Conservation (phyloP, 1,140 invertebrate species). For the Orchestia grillus region DNA sequence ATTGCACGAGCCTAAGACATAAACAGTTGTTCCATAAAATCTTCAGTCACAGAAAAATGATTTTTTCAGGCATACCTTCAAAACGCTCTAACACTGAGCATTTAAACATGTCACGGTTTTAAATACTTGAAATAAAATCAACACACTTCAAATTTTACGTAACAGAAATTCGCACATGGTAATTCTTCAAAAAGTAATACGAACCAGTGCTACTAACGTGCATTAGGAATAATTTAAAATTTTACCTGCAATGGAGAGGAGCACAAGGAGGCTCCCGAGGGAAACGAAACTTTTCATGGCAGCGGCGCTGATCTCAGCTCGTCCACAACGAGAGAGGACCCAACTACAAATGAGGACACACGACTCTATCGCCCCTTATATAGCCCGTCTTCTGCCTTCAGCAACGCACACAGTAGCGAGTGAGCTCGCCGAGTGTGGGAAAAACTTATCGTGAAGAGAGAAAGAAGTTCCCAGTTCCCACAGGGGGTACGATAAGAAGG, state of each 20-base stretch:
- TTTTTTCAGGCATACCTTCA: background rate
- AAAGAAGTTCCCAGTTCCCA: too few relatives aligned
- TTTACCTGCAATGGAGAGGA: background rate
- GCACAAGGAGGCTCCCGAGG: slow-evolving; percentile 14
- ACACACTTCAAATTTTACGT: background rate
- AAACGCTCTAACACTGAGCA: background rate
- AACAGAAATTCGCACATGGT: background rate
- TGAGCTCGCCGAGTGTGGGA: too few relatives aligned
- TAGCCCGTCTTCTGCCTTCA: background rate
- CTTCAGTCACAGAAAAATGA: too few relatives aligned
- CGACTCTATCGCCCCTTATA: background rate
- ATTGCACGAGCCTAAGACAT: too few relatives aligned
- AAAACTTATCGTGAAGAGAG: too few relatives aligned
- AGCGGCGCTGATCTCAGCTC: background rate
- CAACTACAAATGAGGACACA: background rate
- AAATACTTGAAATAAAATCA: background rate
- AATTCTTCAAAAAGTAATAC: background rate
- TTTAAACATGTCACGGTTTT: background rate
- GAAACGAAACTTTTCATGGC: background rate
- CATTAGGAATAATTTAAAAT: background rate
- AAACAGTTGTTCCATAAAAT: too few relatives aligned
- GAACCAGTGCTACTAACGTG: background rate
- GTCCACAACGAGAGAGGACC: background rate
- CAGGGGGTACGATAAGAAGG: too few relatives aligned
- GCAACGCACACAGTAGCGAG: too few relatives aligned